phyloP scores from a whole-genome alignment of 2,888 invertebrate genomes.

The Chrysotoxum bicinctum region DNA sequence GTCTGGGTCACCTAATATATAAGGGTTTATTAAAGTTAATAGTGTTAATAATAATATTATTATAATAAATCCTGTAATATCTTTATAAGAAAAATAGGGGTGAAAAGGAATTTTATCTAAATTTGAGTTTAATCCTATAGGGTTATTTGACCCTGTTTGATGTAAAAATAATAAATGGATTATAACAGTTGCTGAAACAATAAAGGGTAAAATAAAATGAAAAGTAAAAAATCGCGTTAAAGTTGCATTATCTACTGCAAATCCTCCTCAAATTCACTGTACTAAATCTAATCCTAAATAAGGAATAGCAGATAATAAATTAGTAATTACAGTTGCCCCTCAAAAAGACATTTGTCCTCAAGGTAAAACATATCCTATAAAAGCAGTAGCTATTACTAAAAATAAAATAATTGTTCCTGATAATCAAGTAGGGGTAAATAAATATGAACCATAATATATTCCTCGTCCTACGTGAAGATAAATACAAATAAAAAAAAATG shows the following conservation, averaged over 20 bases:
- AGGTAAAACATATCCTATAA: constrained; percentile 89
- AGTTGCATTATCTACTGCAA: constrained; percentile 88
- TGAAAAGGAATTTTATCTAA: constrained; percentile 87
- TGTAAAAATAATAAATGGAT: constrained; percentile 87
- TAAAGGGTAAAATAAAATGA: constrained; percentile 88
- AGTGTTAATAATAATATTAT: constrained; percentile 83
- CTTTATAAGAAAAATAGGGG: constrained; percentile 86
- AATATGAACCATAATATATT: constrained; percentile 83
- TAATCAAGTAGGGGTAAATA: constrained; percentile 85
- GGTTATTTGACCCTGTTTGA: constrained; percentile 87
- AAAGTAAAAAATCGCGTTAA: constrained; percentile 89
- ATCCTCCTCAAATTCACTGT: constrained; percentile 89
- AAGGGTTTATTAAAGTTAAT: constrained; percentile 84
- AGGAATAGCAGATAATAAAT: constrained; percentile 88
- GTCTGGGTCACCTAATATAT: constrained; percentile 87
- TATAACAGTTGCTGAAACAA: constrained; percentile 84
- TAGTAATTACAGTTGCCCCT: constrained; percentile 91
- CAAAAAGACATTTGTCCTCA: constrained; percentile 93
- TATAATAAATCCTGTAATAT: constrained; percentile 85
- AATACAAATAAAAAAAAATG: constrained; percentile 88
- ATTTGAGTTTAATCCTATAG: constrained; percentile 86
- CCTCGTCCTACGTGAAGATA: constrained; percentile 87
- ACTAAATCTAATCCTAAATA: constrained; percentile 86
- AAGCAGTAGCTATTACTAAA: constrained; percentile 87
- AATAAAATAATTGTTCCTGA: constrained; percentile 86